Evolutionary conservation across 2,888 invertebrate species (phyloP), one percentile per base, ranked within the genome.

Genomic region (Mimumesa dahlbomi): DNA sequence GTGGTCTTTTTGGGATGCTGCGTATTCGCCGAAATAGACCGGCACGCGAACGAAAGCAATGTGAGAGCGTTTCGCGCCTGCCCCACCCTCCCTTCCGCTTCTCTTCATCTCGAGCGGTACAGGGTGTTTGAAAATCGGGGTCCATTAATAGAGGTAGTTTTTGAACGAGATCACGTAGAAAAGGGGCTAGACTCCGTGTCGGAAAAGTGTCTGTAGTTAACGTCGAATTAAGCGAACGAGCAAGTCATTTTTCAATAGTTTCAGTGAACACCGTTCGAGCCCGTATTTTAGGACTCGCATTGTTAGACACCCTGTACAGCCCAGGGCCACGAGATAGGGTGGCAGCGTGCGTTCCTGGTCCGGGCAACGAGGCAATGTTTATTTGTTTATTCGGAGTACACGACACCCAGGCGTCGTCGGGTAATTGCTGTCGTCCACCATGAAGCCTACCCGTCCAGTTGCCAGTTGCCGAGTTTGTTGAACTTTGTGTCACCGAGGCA

Each of bases 1-100:
- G 73, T 76, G 66, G 75, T 84, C 80, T 70, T 82, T 84, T 85
- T 85, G 79, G 76, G 67, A 79, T 78, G 70, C 82, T 82, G 74
- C 72, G 75, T 75, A 70, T 76, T 74, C 74, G 72, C 79, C 63
- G 68, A 83, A 85, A 86, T 84, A 86, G 82, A 82, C 73, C 79
- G 83, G 82, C 79, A 82, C 81, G 81, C 79, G 78, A 80, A 79
- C 75, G 73, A 76, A 68, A 82, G 78, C 79, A 80, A 77, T 54
- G 74, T 40, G 75, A 81, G 43, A 42, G 50, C 13, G 52, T 53
- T 50, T 56, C 43, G 43, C 49, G 45, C 4, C 43, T 31, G 18
- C 0, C 42, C 56, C 16, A 9, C 36, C 11, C 42, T 9, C 5
- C 43, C 38, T 45, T 18, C 49, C 7, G 43, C 34, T 16, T 36